These are phyloP conservation scores for Hydrolagus colliei DNA, from an alignment of 2,797 vertebrate genomes.

Conservation along the genomic window DNA sequence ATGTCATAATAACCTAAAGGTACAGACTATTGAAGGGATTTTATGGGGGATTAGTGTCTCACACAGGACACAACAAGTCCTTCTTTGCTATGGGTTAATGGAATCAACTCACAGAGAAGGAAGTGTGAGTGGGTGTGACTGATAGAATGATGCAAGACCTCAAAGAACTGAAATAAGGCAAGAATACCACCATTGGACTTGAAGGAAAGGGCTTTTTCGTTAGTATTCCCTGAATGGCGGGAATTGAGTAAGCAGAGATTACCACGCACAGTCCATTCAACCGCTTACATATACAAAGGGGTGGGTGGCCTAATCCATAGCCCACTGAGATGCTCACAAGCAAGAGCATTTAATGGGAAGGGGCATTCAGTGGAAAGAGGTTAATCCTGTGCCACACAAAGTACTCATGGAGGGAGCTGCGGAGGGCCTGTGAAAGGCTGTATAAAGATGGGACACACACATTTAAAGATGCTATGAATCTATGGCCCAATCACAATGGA, in stretches of 20 bases:
- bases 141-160: background rate
- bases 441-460: background rate
- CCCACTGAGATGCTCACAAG: background rate
- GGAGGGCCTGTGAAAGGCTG: background rate
- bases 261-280: background rate
- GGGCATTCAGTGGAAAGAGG: background rate
- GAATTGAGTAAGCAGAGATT: background rate
- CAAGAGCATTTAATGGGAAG: background rate
- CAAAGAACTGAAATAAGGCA: background rate
- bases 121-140: background rate
- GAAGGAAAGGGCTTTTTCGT: background rate
- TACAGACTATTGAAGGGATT: background rate
- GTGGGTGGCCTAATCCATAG: background rate
- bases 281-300: background rate
- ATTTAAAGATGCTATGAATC: background rate
- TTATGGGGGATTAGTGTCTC: background rate
- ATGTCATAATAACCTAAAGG: background rate
- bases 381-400: background rate
- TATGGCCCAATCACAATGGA: background rate
- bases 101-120: background rate
- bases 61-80: background rate
- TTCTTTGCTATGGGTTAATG: background rate
- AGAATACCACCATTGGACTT: background rate
- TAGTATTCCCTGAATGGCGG: background rate
- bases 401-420: background rate